A percentile compares a stretch with the other conserved stretches of the same genome.
These are phyloP conservation scores for Microtus oregoni DNA, from an alignment of 2,113 vertebrate species.

Conservation along the genomic window DNA sequence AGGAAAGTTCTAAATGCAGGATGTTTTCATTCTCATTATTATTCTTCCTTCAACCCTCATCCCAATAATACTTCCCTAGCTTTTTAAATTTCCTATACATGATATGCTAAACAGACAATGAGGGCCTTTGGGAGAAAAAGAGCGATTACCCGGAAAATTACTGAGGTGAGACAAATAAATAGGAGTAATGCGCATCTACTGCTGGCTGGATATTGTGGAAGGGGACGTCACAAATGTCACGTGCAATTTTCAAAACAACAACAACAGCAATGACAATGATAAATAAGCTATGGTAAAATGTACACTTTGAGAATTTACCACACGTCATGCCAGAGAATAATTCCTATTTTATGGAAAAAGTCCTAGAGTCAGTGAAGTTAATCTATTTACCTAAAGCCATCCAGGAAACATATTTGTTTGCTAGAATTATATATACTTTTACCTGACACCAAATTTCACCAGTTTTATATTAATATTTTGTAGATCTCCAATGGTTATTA, in stretches of 20 bases:
- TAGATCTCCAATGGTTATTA: neutral
- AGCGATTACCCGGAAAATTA: neutral
- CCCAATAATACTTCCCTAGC: neutral
- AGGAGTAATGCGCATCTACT: neutral
- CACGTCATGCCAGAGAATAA: neutral
- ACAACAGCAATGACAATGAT: neutral
- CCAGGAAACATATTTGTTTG: neutral
- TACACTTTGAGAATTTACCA: neutral
- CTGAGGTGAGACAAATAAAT: neutral
- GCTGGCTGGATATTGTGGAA: neutral
- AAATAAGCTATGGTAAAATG: neutral
- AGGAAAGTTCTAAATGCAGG: constrained; percentile 2
- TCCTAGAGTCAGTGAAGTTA: neutral
- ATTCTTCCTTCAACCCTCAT: constrained; percentile 33
- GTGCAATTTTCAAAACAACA: neutral
- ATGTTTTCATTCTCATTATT: constrained; percentile 36
- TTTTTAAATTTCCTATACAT: neutral
- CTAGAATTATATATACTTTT: neutral
- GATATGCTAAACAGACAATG: neutral
- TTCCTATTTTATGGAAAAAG: neutral
- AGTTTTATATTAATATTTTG: neutral
- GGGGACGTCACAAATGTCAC: neutral
- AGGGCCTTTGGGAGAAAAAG: neutral
- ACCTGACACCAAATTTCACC: neutral
- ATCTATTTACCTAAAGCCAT: neutral